Percentiles rank a stretch among this genome's conserved stretches.
Evolutionary conservation across 2,113 vertebrate genomes (phyloP).

Genomic region (Paradoxurus hermaphroditus): DNA sequence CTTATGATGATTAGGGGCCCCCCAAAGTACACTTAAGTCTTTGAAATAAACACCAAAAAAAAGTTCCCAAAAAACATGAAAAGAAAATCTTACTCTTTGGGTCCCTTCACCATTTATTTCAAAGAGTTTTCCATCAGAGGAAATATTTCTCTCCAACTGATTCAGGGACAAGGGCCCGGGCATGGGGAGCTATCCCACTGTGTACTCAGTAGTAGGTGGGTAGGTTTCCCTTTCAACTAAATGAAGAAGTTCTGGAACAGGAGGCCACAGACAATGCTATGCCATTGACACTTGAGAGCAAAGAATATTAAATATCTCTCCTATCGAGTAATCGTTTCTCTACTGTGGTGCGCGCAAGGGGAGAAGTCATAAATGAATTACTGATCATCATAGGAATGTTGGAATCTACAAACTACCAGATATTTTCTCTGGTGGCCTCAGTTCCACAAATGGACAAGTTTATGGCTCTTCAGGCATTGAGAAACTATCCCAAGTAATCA

Average conservation of each 20-base stretch:
- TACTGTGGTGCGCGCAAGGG: conserved; percentile 46
- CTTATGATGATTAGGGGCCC: conserved; percentile 78
- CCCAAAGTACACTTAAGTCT: conserved; percentile 78
- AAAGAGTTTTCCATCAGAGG: conserved; percentile 68
- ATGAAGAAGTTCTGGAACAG: conserved; percentile 71
- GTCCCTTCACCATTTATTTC: conserved; percentile 72
- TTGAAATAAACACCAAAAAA: conserved; percentile 80
- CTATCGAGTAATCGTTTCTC: conserved; percentile 70
- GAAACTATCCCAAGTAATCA: conserved; percentile 50
- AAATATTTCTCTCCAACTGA: conserved; percentile 70
- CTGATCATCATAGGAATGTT: conserved; percentile 53
- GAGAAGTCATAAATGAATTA: conserved; percentile 60
- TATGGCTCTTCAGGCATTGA: conserved; percentile 49
- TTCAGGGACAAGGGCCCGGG: conserved; percentile 56
- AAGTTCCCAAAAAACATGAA: conserved; percentile 75
- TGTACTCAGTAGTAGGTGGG: conserved; percentile 43
- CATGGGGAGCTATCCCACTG: conserved; percentile 16
- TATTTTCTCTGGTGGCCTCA: conserved; percentile 44
- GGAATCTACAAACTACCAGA: conserved; percentile 74
- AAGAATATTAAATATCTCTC: conserved; percentile 75
- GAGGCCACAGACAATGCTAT: conserved; percentile 65
- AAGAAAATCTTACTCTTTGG: conserved; percentile 71
- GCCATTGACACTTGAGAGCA: conserved; percentile 23
- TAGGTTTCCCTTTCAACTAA: conserved; percentile 78
- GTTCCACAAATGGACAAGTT: conserved; percentile 56